Conservation (phyloP, 2,113 vertebrate genomes). For the Fukomys damarensis region DNA sequence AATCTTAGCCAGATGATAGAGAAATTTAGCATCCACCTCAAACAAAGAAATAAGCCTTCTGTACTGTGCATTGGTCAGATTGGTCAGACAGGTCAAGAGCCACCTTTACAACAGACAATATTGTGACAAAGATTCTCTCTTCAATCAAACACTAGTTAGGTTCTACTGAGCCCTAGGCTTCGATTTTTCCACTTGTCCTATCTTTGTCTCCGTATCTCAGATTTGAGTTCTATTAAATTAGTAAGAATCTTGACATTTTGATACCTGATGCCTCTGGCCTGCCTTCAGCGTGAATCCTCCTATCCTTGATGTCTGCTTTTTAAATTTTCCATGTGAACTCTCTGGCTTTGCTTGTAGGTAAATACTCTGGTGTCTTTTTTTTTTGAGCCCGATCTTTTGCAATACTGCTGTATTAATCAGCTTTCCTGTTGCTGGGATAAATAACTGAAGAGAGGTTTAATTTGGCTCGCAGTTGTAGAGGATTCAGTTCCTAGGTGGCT, state of each 20-base stretch:
- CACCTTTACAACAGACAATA: background rate
- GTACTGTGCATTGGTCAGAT: background rate
- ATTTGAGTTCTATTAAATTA: background rate
- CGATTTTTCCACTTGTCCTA: background rate
- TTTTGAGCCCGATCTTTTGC: background rate
- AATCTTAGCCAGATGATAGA: background rate
- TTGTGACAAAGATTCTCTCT: background rate
- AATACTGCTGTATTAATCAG: background rate
- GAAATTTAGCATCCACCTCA: background rate
- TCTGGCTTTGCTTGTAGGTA: background rate
- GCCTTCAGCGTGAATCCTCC: background rate
- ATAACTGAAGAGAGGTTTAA: background rate
- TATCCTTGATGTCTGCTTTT: background rate
- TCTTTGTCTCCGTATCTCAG: background rate
- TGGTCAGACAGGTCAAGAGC: background rate
- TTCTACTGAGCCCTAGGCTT: background rate
- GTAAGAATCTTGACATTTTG: background rate
- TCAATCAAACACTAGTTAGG: background rate
- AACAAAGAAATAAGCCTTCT: background rate
- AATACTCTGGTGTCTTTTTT: background rate
- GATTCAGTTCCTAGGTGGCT: background rate
- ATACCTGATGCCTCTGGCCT: background rate
- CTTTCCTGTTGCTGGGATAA: background rate
- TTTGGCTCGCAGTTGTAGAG: background rate
- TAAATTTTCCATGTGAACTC: background rate